Evolutionary conservation across 2,888 invertebrate genomes (phyloP).

Genomic region (Sphaerophoria taeniata): DNA sequence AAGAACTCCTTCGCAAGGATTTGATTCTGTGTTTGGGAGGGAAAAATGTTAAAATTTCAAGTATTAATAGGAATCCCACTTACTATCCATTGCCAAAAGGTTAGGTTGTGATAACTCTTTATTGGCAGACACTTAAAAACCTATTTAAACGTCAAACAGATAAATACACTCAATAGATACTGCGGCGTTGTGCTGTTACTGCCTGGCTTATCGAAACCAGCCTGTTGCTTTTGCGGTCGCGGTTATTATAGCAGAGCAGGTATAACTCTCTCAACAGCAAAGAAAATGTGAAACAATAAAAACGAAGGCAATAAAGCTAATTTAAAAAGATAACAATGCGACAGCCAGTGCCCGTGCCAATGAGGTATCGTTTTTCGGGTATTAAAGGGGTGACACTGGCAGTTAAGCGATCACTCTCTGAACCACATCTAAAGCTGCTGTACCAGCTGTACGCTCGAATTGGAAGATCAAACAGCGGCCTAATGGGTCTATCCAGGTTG

Average conservation of each 20-base stretch:
- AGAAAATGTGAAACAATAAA: slow-evolving; percentile 13
- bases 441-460: too few species aligned
- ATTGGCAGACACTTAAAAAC: slow-evolving; percentile 11
- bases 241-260: slow-evolving; percentile 48
- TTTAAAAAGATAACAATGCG: slow-evolving; percentile 57
- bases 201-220: slow-evolving; percentile 35
- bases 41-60: too few species aligned
- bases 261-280: slow-evolving; percentile 18
- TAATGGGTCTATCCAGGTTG: too few species aligned
- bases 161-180: slow-evolving; percentile 12
- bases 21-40: slow-evolving; percentile 78
- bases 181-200: too few species aligned
- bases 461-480: too few species aligned
- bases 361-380: neutral
- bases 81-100: neutral
- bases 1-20: slow-evolving; percentile 79
- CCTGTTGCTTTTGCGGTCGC: slow-evolving; percentile 34
- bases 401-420: slow-evolving; percentile 7
- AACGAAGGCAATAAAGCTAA: slow-evolving; percentile 56
- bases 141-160: slow-evolving; percentile 13
- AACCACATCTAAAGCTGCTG: too few species aligned
- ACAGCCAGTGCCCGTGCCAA: neutral
- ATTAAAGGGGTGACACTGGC: neutral
- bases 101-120: neutral
- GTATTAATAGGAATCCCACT: neutral